phyloP scores from a whole-genome alignment of 2,113 vertebrate genomes.

The Mesocricetus auratus region DNA sequence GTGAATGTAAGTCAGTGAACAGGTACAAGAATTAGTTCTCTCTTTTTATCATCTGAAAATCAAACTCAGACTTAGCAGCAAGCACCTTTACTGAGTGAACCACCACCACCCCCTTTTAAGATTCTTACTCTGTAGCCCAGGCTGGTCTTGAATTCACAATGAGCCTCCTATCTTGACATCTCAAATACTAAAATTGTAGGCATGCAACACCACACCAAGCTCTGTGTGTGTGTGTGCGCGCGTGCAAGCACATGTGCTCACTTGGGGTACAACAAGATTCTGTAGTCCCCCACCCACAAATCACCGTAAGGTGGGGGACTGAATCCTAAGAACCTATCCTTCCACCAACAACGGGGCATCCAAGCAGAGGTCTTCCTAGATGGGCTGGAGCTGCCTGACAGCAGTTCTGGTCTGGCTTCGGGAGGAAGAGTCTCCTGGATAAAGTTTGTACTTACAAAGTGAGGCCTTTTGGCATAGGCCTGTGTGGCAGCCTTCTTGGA shows the following conservation, averaged over 20 bases:
- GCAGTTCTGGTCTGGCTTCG: neutral
- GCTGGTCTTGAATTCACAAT: neutral
- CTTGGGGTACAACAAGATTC: neutral
- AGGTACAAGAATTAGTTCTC: neutral
- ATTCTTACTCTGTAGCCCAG: neutral
- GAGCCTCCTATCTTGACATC: neutral
- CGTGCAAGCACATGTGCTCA: too few species aligned
- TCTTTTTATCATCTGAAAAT: neutral
- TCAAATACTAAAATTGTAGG: neutral
- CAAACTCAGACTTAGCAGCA: neutral
- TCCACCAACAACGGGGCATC: neutral
- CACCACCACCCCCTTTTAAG: neutral
- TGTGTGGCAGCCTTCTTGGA: neutral
- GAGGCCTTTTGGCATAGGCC: neutral
- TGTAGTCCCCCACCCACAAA: too few species aligned
- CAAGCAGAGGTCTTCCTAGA: neutral
- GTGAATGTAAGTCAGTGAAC: too few species aligned
- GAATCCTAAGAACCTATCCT: neutral
- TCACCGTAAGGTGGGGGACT: neutral
- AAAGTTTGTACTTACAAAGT: neutral
- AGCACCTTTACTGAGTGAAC: neutral
- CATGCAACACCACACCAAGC: neutral
- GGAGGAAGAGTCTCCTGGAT: neutral
- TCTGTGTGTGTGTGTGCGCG: too few species aligned
- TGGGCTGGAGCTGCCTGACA: neutral